Base-by-base conservation (phyloP, 2,888 invertebrate species). In the Chaetoderma sp. region DNA sequence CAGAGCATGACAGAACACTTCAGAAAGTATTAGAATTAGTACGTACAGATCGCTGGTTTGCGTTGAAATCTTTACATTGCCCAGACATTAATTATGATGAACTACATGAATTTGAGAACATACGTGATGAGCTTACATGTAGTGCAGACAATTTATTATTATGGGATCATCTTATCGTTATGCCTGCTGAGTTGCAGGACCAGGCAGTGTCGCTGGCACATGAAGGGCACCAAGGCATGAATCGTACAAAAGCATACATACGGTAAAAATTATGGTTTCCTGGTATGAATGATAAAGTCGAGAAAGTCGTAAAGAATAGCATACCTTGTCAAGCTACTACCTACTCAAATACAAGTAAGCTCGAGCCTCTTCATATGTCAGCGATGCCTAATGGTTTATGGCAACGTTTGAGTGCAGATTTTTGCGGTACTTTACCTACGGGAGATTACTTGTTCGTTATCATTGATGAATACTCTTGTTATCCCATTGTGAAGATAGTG, bases 261-360 rank as follows among this genome's bases (percentile, higher is more conserved):
- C 65, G 65, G 21, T 65, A 61, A 23, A 76, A 68, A 49, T 63
- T 75, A 0, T 75, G 63, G 59, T 67, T 67, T 32, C 60, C 67
- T 2, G 62, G 61, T 1, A 44, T 65, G 0, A 54, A 65, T 32
- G 49, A 49, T 4, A 16, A 25, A 56, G 68, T 68, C 18, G 65
- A 58, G 18, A 27, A 25, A 6, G 21, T 27, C 4, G 42, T 68
- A 2, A 50, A 54, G 6, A 30, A 60, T 18, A 63, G 65, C 45
- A 8, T 59, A 21, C 42, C 68, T 18, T 65, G 65, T 57, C 68
- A 65, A 36, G 18, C 50, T n/a, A 33, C 50, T n/a, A 68, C 62
- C 4, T 13, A 42, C 21, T 25, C 49, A 28, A 47, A 47, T 47
- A 47, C 49, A 13, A 23, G 21, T 32, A 23, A n/a, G 1, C 49